Percentiles rank a stretch among this genome's conserved stretches.
Evolutionary conservation across 2,113 vertebrate genomes (phyloP).

Genomic region (Emydura subglobosa): DNA sequence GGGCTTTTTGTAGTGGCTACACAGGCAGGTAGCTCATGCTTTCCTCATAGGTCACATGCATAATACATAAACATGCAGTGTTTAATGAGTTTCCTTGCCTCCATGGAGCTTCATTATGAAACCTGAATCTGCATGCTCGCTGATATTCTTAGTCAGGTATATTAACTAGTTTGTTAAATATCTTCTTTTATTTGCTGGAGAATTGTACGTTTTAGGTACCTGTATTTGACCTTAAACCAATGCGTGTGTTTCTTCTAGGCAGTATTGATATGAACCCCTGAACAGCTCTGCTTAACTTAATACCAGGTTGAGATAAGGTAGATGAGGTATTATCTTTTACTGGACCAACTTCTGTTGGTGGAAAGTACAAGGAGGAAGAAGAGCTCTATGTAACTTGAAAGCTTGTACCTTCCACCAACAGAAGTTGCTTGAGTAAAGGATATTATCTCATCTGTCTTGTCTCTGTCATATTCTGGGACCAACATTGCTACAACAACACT

Average conservation of each 20-base stretch:
- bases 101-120: background rate
- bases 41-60: background rate
- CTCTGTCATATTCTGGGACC: background rate
- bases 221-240: background rate
- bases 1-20: background rate
- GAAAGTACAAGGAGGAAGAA: background rate
- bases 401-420: background rate
- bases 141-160: background rate
- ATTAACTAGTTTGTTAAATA: background rate
- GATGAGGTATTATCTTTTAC: background rate
- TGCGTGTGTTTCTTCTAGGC: background rate
- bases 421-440: background rate
- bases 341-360: background rate
- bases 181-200: background rate
- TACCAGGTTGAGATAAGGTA: background rate
- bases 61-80: background rate
- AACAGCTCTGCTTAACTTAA: background rate
- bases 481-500: background rate
- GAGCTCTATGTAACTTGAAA: background rate
- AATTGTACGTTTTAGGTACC: background rate
- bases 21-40: background rate
- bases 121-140: background rate
- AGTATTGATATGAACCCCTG: background rate
- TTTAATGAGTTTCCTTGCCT: background rate
- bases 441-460: background rate